Conservation (phyloP, 2,113 vertebrate species). For the Aplodontia rufa region DNA sequence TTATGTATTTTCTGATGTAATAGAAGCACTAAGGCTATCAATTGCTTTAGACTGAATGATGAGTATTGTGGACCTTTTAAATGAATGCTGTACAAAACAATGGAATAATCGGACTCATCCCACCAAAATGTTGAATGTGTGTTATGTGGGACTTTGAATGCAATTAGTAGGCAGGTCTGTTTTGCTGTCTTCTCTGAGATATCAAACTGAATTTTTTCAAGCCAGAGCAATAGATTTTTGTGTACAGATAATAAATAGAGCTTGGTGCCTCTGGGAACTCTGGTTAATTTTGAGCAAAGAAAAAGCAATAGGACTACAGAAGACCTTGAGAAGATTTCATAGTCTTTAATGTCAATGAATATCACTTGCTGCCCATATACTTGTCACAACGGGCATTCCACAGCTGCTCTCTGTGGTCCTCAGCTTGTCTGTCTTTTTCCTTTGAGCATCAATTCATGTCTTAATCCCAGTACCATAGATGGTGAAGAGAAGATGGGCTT, state of each 20-base stretch:
- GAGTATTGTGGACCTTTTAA: slow-evolving; percentile 57
- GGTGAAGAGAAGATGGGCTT: not conserved
- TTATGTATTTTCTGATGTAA: slow-evolving; percentile 73
- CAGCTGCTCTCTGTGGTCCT: not conserved
- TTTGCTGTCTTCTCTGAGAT: not conserved
- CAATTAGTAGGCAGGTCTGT: slow-evolving; percentile 27
- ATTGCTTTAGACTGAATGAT: slow-evolving; percentile 54
- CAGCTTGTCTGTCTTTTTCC: not conserved
- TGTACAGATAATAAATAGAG: not conserved
- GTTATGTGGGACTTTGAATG: slow-evolving; percentile 2
- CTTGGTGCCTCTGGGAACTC: not conserved
- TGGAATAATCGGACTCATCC: slow-evolving; percentile 61
- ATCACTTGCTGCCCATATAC: not conserved
- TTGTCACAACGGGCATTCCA: not conserved
- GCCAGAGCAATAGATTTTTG: not conserved
- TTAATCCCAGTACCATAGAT: not conserved
- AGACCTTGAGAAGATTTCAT: not conserved
- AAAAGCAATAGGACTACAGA: not conserved
- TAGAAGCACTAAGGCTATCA: slow-evolving; percentile 50
- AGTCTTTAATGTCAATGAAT: not conserved
- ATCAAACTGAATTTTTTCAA: not conserved
- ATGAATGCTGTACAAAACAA: slow-evolving; percentile 70
- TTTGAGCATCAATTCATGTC: not conserved
- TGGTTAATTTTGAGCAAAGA: not conserved
- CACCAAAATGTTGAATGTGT: slow-evolving; percentile 20